Evolutionary conservation across 2,888 invertebrate genomes (phyloP), one percentile per base, ranked within the genome.

Genomic region (Sarcophaga rosellei): DNA sequence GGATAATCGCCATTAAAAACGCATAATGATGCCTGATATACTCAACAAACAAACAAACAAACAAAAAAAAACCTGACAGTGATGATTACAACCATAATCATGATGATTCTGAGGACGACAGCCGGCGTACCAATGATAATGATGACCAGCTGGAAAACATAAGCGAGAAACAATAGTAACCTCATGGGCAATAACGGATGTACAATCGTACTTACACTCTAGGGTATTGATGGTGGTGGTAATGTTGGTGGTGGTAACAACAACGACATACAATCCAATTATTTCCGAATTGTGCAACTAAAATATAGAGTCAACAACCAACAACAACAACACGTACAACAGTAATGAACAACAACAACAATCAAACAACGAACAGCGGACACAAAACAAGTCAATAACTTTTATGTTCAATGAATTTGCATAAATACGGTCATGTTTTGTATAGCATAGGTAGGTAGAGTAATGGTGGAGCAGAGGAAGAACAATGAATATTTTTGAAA

Each of bases 241-340:
- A 8, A 1, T 8, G 35, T 6, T 35, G 8, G 35, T 35, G 8
- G 6, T 35, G 35, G 35, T 35, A 35, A 85, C 73, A 53, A 73
- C 69, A 66, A 44, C 65, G 25, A 86, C 74, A 75, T 84, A 70
- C 84, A 88, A 81, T 82, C 86, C 86, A 88, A 87, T 88, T 88
- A 86, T 81, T 86, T 82, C 72, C 82, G 75, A 86, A 84, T 70
- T 62, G 59, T 81, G 17, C 57, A 25, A 45, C 57, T 47, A 21
- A 62, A 65, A 53, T 53, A 53, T 53, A 53, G 3, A 15, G 53
- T 53, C 17, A 53, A 69, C 57, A 11, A 63, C 61, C 53, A 20
- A 76, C 68, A 81, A 68, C 25, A 45, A 53, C 74, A 75, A 69
- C 68, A 81, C 4, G 3, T 1, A 21, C 1, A 65, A 25, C 66